phyloP scores from a whole-genome alignment of 2,888 invertebrate genomes.

The Drosophila buzzatii region DNA sequence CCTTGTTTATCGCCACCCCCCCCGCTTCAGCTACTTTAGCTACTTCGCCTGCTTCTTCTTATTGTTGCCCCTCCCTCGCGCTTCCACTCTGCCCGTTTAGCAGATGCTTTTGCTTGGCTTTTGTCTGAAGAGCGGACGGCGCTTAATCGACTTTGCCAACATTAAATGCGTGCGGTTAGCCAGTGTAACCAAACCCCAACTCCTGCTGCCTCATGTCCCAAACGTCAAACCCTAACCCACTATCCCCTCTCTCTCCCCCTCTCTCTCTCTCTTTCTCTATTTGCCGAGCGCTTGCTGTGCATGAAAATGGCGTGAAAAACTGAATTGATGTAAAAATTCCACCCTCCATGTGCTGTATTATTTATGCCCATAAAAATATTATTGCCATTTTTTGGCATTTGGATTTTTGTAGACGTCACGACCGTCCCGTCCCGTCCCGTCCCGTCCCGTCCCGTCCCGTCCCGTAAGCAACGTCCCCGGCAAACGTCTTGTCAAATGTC shows the following conservation, averaged over 20 bases:
- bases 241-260: background rate
- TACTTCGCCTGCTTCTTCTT: too few relatives aligned
- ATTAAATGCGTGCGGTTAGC: slow-evolving; percentile 77
- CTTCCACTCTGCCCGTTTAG: slow-evolving; percentile 21
- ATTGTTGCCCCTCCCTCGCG: background rate
- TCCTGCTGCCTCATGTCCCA: background rate
- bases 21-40: background rate
- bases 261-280: background rate
- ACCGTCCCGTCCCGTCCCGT: background rate
- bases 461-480: background rate
- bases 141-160: slow-evolving; percentile 78
- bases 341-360: slow-evolving; percentile 55
- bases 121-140: slow-evolving; percentile 45
- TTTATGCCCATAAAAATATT: slow-evolving; percentile 79
- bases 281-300: slow-evolving; percentile 26
- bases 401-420: slow-evolving; percentile 65
- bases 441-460: background rate
- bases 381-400: slow-evolving; percentile 80
- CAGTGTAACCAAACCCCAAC: slow-evolving; percentile 23
- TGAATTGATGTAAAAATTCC: slow-evolving; percentile 10
- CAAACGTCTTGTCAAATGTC: slow-evolving; percentile 74
- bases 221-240: background rate
- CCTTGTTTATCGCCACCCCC: slow-evolving; percentile 18
- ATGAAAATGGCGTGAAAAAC: slow-evolving; percentile 77
- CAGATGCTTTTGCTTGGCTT: slow-evolving; percentile 47